A percentile compares a stretch with the other conserved stretches of the same genome.
These are phyloP conservation scores for Omphaloscelis lunosa DNA, from an alignment of 2,888 invertebrate genomes.

Conservation along the genomic window DNA sequence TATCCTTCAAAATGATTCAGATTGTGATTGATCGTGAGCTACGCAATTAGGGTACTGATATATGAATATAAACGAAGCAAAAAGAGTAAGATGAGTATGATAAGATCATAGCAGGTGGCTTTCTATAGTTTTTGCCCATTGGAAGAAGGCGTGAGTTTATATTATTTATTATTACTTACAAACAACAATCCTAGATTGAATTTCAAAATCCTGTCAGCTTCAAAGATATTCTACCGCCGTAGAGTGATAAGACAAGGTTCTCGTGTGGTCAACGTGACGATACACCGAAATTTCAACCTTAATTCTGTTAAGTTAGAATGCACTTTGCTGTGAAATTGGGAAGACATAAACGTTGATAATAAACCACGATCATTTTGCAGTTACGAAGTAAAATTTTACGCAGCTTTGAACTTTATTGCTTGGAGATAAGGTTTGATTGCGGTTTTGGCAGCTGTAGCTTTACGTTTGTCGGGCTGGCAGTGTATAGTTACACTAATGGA, in stretches of 20 bases:
- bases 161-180: constrained; percentile 7
- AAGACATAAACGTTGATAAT: constrained; percentile 51
- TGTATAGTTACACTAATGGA: constrained; percentile 66
- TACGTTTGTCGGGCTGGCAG: constrained; percentile 25
- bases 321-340: constrained; percentile 44
- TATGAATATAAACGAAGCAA: no score
- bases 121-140: no score
- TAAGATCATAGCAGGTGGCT: no score
- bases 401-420: constrained; percentile 1
- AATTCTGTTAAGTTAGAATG: constrained; percentile 31
- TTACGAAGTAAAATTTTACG: neutral
- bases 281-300: constrained; percentile 44
- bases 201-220: constrained; percentile 56
- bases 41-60: no score
- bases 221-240: constrained; percentile 48
- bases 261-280: constrained; percentile 36
- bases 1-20: no score
- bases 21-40: no score
- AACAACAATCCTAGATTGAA: constrained; percentile 50
- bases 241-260: constrained; percentile 51
- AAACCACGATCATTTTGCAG: constrained; percentile 12
- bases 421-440: constrained; percentile 16
- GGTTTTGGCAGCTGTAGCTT: neutral
- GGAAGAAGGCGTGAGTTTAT: no score
- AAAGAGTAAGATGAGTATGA: no score